Evolutionary conservation across 1,140 invertebrate species (phyloP).

Genomic region (Pygmarrhopalites habei): DNA sequence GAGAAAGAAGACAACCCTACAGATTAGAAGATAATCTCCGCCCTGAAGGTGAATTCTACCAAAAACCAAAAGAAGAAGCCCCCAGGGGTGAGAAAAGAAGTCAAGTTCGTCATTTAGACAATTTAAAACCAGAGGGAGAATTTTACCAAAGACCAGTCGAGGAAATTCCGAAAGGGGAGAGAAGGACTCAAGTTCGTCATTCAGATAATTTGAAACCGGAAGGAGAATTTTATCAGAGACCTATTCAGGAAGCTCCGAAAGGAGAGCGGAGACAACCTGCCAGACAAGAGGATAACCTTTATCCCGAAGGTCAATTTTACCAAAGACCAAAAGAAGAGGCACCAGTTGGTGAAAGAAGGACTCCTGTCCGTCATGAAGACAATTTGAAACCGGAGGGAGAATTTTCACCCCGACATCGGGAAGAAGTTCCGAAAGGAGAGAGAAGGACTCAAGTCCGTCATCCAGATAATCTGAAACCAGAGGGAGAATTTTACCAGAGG

Average conservation of each 20-base stretch:
- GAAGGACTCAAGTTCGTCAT: no score
- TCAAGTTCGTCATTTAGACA: constrained; percentile 35
- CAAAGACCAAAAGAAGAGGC: constrained; percentile 50
- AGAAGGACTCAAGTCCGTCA: not conserved
- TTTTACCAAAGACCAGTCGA: constrained; percentile 31
- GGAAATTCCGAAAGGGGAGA: constrained; percentile 12
- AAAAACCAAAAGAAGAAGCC: constrained; percentile 36
- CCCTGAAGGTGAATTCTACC: constrained; percentile 54
- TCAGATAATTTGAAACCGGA: no score
- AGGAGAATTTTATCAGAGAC: constrained; percentile 46
- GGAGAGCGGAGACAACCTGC: constrained; percentile 52
- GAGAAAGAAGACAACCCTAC: not conserved
- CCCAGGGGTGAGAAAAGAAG: constrained; percentile 10
- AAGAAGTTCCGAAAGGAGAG: not conserved
- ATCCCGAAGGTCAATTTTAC: constrained; percentile 50
- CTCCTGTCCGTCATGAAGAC: not conserved
- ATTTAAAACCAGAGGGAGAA: constrained; percentile 39
- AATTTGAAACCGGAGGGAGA: constrained; percentile 21
- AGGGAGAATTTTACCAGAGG: constrained; percentile 32
- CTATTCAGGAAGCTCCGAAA: constrained; percentile 39
- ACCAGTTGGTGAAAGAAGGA: constrained; percentile 56
- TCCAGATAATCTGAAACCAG: constrained; percentile 33
- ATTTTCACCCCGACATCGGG: not conserved
- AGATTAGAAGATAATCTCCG: constrained; percentile 46
- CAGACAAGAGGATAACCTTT: constrained; percentile 48